Evolutionary conservation across 1,140 invertebrate genomes (phyloP).

Genomic region (Drosophila nigrodunni): DNA sequence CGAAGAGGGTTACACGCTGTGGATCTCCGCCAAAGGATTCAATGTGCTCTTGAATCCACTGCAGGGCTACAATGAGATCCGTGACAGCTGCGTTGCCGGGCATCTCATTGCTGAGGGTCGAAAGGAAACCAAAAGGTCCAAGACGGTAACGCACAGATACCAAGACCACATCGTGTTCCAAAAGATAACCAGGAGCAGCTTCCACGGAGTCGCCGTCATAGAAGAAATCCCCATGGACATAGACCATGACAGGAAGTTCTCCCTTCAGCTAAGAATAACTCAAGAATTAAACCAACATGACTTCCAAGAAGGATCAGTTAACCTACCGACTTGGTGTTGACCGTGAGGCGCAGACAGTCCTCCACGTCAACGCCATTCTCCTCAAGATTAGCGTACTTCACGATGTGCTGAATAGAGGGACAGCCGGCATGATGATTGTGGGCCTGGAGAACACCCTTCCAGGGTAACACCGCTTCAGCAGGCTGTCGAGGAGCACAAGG

Average conservation of each 20-base stretch:
- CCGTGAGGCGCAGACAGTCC: constrained; percentile 69
- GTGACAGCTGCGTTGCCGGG: constrained; percentile 90
- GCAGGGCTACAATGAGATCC: constrained; percentile 87
- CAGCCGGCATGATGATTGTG: constrained; percentile 68
- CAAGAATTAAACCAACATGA: neutral
- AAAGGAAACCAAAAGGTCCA: constrained; percentile 86
- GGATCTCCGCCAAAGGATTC: constrained; percentile 89
- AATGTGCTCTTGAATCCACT: constrained; percentile 89
- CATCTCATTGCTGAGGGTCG: constrained; percentile 85
- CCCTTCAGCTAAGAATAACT: constrained; percentile 53
- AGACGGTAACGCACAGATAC: constrained; percentile 85
- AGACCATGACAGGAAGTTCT: constrained; percentile 78
- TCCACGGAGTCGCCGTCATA: constrained; percentile 74
- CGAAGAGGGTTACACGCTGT: constrained; percentile 87
- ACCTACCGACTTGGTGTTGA: constrained; percentile 75
- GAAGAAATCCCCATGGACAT: constrained; percentile 83
- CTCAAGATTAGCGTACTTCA: constrained; percentile 57
- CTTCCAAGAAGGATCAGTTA: neutral
- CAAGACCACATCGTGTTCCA: constrained; percentile 85
- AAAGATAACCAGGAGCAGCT: constrained; percentile 76
- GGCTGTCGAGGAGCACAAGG: constrained; percentile 35
- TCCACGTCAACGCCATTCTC: constrained; percentile 69
- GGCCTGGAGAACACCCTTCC: constrained; percentile 84
- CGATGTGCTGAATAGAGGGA: constrained; percentile 72
- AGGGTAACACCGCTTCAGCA: constrained; percentile 75